Conservation (phyloP, 2,888 invertebrate genomes). For the Gerris lacustris region DNA sequence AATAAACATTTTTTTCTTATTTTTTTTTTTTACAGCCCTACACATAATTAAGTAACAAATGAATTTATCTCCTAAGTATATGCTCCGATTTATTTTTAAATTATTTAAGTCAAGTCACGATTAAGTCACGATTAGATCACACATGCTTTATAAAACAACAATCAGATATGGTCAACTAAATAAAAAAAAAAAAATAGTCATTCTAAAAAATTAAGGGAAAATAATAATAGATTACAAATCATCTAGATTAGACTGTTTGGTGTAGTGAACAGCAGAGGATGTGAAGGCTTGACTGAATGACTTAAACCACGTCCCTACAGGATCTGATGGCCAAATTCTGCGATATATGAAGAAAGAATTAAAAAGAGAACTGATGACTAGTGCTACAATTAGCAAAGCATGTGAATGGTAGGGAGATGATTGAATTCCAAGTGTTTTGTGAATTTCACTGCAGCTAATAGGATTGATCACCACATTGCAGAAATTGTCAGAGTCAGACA, state of each 20-base stretch:
- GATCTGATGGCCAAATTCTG: not conserved
- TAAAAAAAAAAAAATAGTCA: no score
- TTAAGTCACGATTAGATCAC: no score
- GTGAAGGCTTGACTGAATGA: not conserved
- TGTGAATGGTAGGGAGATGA: not conserved
- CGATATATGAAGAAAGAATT: slow-evolving; percentile 3
- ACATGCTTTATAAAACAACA: no score
- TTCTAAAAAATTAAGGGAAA: no score
- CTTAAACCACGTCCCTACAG: not conserved
- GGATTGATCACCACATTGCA: not conserved
- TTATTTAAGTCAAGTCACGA: no score
- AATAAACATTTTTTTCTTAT: no score
- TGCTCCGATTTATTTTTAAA: no score
- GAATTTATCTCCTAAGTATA: no score
- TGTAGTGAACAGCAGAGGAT: slow-evolving; percentile 5
- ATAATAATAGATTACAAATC: not conserved
- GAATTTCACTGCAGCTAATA: not conserved
- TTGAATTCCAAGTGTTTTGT: not conserved
- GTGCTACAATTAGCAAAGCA: not conserved
- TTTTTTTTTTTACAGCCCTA: no score
- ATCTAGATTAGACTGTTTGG: slow-evolving; percentile 1
- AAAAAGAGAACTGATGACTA: not conserved
- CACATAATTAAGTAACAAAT: no score
- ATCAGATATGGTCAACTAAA: no score
- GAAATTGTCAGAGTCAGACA: not conserved